Evolutionary conservation across 2,888 invertebrate genomes (phyloP).

Genomic region (Diogma glabrata): DNA sequence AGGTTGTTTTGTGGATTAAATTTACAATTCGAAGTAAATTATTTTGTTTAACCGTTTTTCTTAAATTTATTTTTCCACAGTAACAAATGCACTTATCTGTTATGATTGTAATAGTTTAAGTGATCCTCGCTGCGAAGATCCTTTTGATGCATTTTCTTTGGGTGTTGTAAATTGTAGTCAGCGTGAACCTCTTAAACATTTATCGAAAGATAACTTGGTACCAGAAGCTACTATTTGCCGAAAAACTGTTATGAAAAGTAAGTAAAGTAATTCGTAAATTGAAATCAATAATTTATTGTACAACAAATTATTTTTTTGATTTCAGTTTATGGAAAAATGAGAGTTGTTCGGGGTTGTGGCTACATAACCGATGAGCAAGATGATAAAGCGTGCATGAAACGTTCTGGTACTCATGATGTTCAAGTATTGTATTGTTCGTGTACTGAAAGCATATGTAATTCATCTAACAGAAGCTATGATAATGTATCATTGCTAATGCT

Average conservation of each 20-base stretch:
- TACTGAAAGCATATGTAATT: slow-evolving; percentile 63
- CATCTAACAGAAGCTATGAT: no score
- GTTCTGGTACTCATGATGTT: slow-evolving; percentile 63
- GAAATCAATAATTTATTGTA: not conserved
- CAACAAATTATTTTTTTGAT: not conserved
- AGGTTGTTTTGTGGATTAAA: no score
- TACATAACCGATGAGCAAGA: slow-evolving; percentile 55
- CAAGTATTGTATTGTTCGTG: slow-evolving; percentile 69
- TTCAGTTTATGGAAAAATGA: slow-evolving; percentile 59
- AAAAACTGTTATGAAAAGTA: slow-evolving; percentile 70
- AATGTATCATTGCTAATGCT: no score
- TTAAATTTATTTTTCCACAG: slow-evolving; percentile 23
- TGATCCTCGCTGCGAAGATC: slow-evolving; percentile 80
- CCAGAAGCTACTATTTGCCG: slow-evolving; percentile 62
- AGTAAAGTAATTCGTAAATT: slow-evolving; percentile 18
- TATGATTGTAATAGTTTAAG: slow-evolving; percentile 87
- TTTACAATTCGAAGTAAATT: no score
- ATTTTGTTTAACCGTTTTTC: no score
- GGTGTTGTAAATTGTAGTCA: slow-evolving; percentile 75
- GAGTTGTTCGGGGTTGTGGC: slow-evolving; percentile 72
- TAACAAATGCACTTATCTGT: slow-evolving; percentile 58
- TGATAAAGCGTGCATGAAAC: slow-evolving; percentile 49
- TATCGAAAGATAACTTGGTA: no score
- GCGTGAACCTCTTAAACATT: slow-evolving; percentile 57
- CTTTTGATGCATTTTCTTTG: slow-evolving; percentile 74